Evolutionary conservation across 2,888 invertebrate species (phyloP).

Genomic region (Calliopum simillimum): DNA sequence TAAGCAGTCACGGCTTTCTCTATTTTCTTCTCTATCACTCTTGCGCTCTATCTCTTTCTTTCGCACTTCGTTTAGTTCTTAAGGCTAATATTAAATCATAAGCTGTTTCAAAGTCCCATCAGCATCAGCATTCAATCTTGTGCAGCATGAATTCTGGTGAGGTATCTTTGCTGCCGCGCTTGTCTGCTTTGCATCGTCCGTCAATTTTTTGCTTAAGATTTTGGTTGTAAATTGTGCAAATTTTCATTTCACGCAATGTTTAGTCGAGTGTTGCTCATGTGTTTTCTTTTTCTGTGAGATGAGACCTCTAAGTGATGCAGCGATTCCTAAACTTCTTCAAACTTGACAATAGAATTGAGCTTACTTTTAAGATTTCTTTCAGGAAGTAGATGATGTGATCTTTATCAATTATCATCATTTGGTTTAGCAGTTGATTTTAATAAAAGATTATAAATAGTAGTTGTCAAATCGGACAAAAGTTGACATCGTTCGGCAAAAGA

Average conservation of each 20-base stretch:
- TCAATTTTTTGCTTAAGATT: not conserved
- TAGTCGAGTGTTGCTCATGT: not conserved
- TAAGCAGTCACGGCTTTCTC: not conserved
- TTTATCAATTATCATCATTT: not conserved
- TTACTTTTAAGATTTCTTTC: not conserved
- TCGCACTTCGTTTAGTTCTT: not conserved
- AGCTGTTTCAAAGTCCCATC: constrained; percentile 23
- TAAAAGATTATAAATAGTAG: too few relatives aligned
- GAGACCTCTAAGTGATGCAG: not conserved
- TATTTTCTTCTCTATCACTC: not conserved
- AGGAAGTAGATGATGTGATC: not conserved
- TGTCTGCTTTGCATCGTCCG: not conserved
- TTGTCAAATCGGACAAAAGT: too few relatives aligned
- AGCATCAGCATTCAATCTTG: constrained; percentile 23
- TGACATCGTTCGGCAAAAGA: too few relatives aligned
- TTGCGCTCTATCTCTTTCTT: not conserved
- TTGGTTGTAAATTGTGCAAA: not conserved
- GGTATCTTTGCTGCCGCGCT: not conserved
- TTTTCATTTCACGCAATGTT: constrained; percentile 14
- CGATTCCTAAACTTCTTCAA: not conserved
- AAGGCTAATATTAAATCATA: constrained; percentile 33
- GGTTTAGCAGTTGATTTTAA: too few relatives aligned
- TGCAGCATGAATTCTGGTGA: not conserved
- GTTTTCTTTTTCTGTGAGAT: not conserved
- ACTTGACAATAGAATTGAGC: not conserved